Conservation (phyloP, 2,113 vertebrate species). For the Ailurus styani region DNA sequence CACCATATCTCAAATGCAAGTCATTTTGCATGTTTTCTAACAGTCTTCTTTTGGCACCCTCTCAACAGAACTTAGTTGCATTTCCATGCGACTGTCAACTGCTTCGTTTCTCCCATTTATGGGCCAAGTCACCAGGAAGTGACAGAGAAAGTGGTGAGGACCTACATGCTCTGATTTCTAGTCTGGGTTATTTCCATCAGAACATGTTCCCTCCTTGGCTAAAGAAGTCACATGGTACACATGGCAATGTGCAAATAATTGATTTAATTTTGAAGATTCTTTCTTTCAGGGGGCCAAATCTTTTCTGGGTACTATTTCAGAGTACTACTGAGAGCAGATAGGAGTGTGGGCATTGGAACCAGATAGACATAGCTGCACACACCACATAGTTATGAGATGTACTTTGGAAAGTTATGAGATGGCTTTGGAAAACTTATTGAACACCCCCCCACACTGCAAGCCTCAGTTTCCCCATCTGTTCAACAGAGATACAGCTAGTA, state of each 20-base stretch:
- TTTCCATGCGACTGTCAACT: not conserved
- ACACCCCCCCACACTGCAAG: too few relatives aligned
- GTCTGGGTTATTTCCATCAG: not conserved
- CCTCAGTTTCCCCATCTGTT: not conserved
- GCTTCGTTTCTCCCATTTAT: not conserved
- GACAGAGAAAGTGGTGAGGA: not conserved
- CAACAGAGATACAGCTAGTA: not conserved
- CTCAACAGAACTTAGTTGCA: not conserved
- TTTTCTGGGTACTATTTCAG: not conserved
- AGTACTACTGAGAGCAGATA: not conserved
- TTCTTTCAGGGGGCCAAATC: not conserved
- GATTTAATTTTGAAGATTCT: not conserved
- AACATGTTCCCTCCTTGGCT: not conserved
- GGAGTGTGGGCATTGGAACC: not conserved
- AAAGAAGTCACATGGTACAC: not conserved
- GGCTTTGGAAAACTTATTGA: not conserved
- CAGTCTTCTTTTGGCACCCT: not conserved
- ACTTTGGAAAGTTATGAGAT: too few relatives aligned
- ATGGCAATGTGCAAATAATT: not conserved
- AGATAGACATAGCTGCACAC: not conserved
- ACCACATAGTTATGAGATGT: not conserved
- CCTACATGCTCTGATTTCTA: not conserved
- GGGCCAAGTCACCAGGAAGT: not conserved
- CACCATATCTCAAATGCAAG: not conserved
- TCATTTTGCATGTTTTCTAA: not conserved